Evolutionary conservation across 2,888 invertebrate genomes (phyloP).

Genomic region (Agrochola lychnidis): DNA sequence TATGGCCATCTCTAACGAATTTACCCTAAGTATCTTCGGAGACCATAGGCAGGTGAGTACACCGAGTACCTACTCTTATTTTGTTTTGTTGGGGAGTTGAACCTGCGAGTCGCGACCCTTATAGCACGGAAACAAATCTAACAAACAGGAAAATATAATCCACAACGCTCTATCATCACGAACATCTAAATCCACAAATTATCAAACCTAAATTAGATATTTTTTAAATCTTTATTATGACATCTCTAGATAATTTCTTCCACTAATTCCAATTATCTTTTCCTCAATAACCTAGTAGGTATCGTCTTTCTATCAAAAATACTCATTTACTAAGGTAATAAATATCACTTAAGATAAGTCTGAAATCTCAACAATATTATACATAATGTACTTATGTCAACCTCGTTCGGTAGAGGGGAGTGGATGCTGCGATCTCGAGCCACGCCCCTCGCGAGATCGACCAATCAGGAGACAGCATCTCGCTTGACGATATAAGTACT

Average conservation of each 20-base stretch:
- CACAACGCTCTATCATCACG: not conserved
- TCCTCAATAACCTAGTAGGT: not conserved
- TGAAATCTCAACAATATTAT: slow-evolving; percentile 27
- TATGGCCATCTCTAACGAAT: no score
- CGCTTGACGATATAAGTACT: slow-evolving; percentile 45
- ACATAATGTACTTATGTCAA: slow-evolving; percentile 45
- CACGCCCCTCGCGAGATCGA: slow-evolving; percentile 74
- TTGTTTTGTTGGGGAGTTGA: not conserved
- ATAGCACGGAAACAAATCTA: not conserved
- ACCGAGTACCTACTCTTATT: not conserved
- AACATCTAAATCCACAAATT: not conserved
- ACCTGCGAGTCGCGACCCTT: not conserved
- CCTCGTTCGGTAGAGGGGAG: slow-evolving; percentile 65
- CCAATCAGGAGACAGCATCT: slow-evolving; percentile 76
- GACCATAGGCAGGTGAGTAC: no score
- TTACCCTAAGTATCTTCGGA: not conserved
- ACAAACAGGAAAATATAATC: not conserved
- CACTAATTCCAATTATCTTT: not conserved
- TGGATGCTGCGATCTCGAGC: slow-evolving; percentile 79
- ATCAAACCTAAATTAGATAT: not conserved
- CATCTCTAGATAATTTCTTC: not conserved
- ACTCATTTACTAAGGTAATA: not conserved
- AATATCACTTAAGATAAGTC: slow-evolving; percentile 17
- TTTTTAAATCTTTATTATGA: not conserved
- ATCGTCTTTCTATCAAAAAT: not conserved